Base-by-base conservation (phyloP, 2,888 invertebrate species). In the Tachina grossa region DNA sequence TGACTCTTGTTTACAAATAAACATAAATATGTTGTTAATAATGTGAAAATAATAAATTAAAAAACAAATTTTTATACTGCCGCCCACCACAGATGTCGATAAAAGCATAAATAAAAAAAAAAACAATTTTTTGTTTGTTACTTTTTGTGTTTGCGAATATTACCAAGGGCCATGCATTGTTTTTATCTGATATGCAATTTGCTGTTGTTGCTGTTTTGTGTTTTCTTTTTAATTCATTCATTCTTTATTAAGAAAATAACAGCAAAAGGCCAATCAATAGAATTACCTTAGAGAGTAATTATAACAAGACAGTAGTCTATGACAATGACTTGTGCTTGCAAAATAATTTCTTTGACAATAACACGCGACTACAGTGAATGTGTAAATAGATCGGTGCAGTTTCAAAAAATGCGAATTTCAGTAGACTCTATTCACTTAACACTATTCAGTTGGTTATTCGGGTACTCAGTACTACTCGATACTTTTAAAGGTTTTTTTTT, bases 201-300 rank as follows among this genome's bases (percentile, higher is more conserved):
- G 43, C 49, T 55, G 57, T 68, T 68, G 68, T 59, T 66, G 66
- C 55, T 39, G 16, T 19, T 51, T 63, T 19, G n/a, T 63, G 45
- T 43, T 43, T 57, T 59, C 39, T 19, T 66, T 59, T 66, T 49
- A 59, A 43, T 66, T 61, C n/a, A 66, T 75, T 2, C 31, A 31
- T 61, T 68, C 14, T n/a, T 68, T 59, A 59, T 61, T 59, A 53
- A 81, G 51, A 45, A 59, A 68, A 51, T n/a, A 76, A 31, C 31
- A 66, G 39, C 45, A n/a, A 80, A 53, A 57, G 47, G 41, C n/a
- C 51, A 85, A 85, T 83, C 79, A 80, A 85, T 85, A 83, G 85
- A 63, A 69, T 85, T 79, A 85, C 85, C 85, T 85, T 83, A 76
- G 83, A 83, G 76, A 51, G 47, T 72, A 83, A 80, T 76, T 72